Base-by-base conservation (phyloP, 2,797 vertebrate genomes). In the Lagocephalus sceleratus region DNA sequence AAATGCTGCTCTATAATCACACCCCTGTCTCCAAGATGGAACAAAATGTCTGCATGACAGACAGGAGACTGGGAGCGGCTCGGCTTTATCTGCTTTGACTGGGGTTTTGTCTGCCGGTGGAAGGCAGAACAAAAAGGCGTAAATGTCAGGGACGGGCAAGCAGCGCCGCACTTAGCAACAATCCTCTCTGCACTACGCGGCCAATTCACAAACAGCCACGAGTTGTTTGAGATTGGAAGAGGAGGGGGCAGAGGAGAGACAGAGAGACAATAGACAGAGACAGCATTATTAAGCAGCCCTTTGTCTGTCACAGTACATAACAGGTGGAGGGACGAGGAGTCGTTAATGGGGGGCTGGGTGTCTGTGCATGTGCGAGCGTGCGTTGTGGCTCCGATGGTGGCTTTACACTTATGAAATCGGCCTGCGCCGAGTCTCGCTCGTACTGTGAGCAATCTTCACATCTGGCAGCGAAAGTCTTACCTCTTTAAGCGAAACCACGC, bases 401-500 rank as follows among this genome's bases (percentile, higher is more conserved):
- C 60, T 75, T 71, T 49, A 63, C 49, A 63, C 60, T 68, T 51
- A 63, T 55, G 51, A 64, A 78, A 42, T 3, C 32, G 12, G 26
- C 26, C 26, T 29, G 26, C 6, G 26, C 26, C 2, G 26, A 10
- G 26, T 29, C 26, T 29, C 26, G 25, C 25, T 25, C 25, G 1
- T 6, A 7, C 8, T 1, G 25, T 7, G 25, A 25, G 25, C 25
- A 10, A 10, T 10, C 7, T 29, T 35, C 32, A 4, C 5, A 5
- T 10, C 4, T 1, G 32, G 2, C 32, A 12, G 32, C 32, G 12
- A 35, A 35, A 35, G 32, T 9, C 87, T 90, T 71, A 98, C 96
- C 92, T 98, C 96, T 86, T 96, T 96, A 41, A 97, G 90, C 5
- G 96, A 94, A 54, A 98, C 96, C 19, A 97, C 93, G 26, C 96